Evolutionary conservation across 2,888 invertebrate species (phyloP).

Genomic region (Taphrorychus bicolor): DNA sequence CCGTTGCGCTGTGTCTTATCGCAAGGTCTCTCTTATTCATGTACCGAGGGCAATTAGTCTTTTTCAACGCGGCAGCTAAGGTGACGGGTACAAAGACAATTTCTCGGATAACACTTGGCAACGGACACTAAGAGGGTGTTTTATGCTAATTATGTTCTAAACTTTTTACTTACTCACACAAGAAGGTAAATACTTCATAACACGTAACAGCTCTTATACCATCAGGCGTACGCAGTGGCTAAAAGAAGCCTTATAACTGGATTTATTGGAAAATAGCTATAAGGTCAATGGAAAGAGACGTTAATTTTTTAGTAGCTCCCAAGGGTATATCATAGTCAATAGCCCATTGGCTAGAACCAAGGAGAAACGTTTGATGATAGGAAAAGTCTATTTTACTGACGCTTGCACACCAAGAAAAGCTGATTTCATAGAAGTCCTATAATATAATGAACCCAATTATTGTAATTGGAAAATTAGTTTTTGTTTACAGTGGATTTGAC

Average conservation of each 20-base stretch:
- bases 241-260: not conserved
- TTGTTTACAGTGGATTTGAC: not conserved
- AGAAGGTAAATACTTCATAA: not conserved
- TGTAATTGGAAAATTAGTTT: not conserved
- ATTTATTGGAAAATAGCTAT: not conserved
- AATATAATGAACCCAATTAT: not conserved
- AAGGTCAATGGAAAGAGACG: not conserved
- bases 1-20: conserved; percentile 9
- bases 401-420: too few species aligned
- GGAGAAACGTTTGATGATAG: too few species aligned
- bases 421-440: not conserved
- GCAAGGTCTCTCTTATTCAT: not conserved
- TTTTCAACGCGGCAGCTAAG: conserved; percentile 8
- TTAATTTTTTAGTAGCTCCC: not conserved
- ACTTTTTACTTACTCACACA: not conserved
- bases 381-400: too few species aligned
- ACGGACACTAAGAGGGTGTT: not conserved
- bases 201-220: not conserved
- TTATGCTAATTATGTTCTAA: too few species aligned
- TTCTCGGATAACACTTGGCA: conserved; percentile 2
- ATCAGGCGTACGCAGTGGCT: not conserved
- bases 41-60: conserved; percentile 10
- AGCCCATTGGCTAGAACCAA: not conserved
- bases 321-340: not conserved
- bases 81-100: conserved; percentile 9